Conservation (phyloP, 2,888 invertebrate genomes). For the Scaptomyza caliginosa region DNA sequence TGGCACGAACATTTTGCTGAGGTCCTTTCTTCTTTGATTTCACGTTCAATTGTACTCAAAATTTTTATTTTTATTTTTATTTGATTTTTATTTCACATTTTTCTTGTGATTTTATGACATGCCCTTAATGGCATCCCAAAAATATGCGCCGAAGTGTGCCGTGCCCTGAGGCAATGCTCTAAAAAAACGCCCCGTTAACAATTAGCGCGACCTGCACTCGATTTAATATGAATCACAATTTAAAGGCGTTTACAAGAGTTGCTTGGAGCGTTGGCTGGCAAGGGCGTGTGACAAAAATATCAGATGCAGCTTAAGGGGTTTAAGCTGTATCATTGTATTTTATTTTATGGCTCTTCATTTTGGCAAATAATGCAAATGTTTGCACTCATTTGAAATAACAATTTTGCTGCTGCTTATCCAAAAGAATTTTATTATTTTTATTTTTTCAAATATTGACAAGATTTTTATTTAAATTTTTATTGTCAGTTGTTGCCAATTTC, state of each 20-base stretch:
- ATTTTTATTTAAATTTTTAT: slow-evolving; percentile 78
- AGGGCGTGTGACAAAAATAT: slow-evolving; percentile 27
- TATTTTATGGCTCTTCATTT: slow-evolving; percentile 59
- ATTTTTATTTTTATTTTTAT: slow-evolving; percentile 65
- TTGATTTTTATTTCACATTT: slow-evolving; percentile 73
- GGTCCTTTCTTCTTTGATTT: slow-evolving; percentile 56
- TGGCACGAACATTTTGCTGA: slow-evolving; percentile 46
- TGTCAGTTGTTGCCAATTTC: slow-evolving; percentile 71
- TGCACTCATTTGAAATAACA: slow-evolving; percentile 71
- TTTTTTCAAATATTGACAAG: slow-evolving; percentile 73
- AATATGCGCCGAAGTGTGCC: slow-evolving; percentile 9
- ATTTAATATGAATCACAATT: slow-evolving; percentile 43
- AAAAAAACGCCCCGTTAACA: slow-evolving; percentile 33
- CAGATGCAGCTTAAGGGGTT: slow-evolving; percentile 37
- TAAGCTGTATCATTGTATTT: slow-evolving; percentile 31
- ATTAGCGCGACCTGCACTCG: slow-evolving; percentile 44
- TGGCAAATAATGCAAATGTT: slow-evolving; percentile 73
- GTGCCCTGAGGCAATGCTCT: background rate
- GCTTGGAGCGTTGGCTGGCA: background rate
- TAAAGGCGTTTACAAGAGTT: slow-evolving; percentile 22
- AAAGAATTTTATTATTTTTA: slow-evolving; percentile 22
- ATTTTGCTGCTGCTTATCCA: slow-evolving; percentile 35
- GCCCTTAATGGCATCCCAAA: slow-evolving; percentile 22
- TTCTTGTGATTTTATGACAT: slow-evolving; percentile 54
- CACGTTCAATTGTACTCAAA: slow-evolving; percentile 71